These are phyloP conservation scores for Teinopalpus imperialis DNA, from an alignment of 2,888 invertebrate genomes.

Conservation along the genomic window DNA sequence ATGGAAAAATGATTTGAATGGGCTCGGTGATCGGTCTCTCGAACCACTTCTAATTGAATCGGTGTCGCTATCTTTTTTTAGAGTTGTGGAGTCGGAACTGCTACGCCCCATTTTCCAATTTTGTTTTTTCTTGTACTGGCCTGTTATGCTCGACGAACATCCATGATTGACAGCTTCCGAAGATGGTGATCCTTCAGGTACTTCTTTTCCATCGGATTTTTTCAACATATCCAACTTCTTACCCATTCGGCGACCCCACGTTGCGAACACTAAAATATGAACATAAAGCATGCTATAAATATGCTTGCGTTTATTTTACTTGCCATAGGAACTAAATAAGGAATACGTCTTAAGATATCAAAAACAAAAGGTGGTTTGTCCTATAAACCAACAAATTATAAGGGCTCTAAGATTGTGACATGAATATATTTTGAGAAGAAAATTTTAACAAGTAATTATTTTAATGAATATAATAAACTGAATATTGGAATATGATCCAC, in stretches of 20 bases:
- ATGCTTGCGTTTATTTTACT: too few relatives aligned
- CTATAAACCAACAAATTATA: too few relatives aligned
- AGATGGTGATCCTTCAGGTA: slow-evolving; percentile 55
- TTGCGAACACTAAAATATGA: slow-evolving; percentile 72
- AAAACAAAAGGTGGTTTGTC: too few relatives aligned
- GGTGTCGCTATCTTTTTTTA: slow-evolving; percentile 70
- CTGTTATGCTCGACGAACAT: slow-evolving; percentile 54
- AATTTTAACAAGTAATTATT: too few relatives aligned
- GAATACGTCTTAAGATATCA: too few relatives aligned
- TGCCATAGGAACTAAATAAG: too few relatives aligned
- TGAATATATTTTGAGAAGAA: too few relatives aligned
- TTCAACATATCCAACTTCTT: slow-evolving; percentile 89
- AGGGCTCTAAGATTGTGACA: too few relatives aligned
- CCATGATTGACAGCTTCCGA: slow-evolving; percentile 53
- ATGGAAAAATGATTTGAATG: slow-evolving; percentile 87
- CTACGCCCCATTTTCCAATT: slow-evolving; percentile 83
- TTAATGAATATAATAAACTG: too few relatives aligned
- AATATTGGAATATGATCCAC: too few relatives aligned
- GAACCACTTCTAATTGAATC: slow-evolving; percentile 74
- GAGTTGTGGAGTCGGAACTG: slow-evolving; percentile 70
- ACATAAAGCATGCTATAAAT: too few relatives aligned
- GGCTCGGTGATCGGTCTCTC: slow-evolving; percentile 83
- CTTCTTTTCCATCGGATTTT: slow-evolving; percentile 84
- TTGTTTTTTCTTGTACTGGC: slow-evolving; percentile 80
- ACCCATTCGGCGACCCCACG: slow-evolving; percentile 91